Percentiles rank a stretch among this genome's conserved stretches.
phyloP scores from a whole-genome alignment of 2,113 vertebrate genomes.

The Paralichthys olivaceus region DNA sequence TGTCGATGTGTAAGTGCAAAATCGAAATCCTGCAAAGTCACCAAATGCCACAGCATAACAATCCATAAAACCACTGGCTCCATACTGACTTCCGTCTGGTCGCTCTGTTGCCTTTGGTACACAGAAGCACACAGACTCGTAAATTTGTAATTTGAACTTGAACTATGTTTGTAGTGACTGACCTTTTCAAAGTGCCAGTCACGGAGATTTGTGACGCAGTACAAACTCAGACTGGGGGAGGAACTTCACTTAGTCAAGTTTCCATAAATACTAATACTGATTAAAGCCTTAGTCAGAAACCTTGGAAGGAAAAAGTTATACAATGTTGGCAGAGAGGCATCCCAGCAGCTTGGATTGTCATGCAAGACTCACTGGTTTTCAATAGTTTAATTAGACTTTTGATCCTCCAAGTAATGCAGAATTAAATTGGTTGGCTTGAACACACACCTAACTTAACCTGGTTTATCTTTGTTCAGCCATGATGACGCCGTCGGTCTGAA shows the following conservation, averaged over 20 bases:
- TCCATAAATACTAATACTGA: background rate
- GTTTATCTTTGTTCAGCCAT: constrained; percentile 43
- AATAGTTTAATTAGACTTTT: background rate
- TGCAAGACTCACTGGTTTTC: background rate
- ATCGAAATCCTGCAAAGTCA: background rate
- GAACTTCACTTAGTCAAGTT: background rate
- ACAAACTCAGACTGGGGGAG: background rate
- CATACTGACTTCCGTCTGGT: background rate
- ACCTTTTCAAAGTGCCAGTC: constrained; percentile 26
- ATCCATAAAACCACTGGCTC: background rate
- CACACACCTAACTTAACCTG: background rate
- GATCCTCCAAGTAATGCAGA: background rate
- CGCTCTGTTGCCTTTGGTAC: background rate
- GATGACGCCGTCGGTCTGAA: constrained; percentile 82
- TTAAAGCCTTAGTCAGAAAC: background rate
- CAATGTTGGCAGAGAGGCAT: too few species aligned
- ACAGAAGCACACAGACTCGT: background rate
- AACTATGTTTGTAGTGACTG: constrained; percentile 6
- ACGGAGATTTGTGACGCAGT: background rate
- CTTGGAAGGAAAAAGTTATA: background rate
- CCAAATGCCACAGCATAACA: background rate
- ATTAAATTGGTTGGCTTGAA: background rate
- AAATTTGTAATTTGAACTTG: background rate
- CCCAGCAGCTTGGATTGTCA: background rate
- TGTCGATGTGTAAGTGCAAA: constrained; percentile 88